These are phyloP conservation scores for Gadopsis bispinosus DNA, from an alignment of 2,797 vertebrate genomes.

Conservation along the genomic window DNA sequence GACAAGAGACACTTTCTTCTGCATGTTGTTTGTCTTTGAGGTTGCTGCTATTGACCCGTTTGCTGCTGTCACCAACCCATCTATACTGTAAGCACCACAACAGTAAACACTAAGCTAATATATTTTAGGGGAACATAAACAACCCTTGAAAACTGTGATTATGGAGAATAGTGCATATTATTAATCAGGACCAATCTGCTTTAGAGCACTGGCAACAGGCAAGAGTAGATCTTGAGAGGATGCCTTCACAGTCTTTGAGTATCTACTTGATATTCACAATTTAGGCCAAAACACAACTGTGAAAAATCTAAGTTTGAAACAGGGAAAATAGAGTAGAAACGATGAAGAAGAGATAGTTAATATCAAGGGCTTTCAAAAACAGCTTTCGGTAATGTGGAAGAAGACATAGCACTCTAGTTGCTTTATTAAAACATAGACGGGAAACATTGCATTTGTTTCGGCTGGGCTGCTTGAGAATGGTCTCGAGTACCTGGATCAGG, in stretches of 20 bases:
- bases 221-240: slow-evolving; percentile 32
- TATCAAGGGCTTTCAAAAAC: slow-evolving; percentile 53
- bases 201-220: slow-evolving; percentile 48
- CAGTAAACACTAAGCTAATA: slow-evolving; percentile 63
- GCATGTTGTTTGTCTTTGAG: slow-evolving; percentile 45
- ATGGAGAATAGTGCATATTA: slow-evolving; percentile 51
- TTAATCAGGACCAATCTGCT: slow-evolving; percentile 58
- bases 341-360: slow-evolving; percentile 33
- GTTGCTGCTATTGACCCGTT: slow-evolving; percentile 30
- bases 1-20: slow-evolving; percentile 37
- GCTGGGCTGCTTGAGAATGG: slow-evolving; percentile 44
- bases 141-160: slow-evolving; percentile 63
- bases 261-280: slow-evolving; percentile 15
- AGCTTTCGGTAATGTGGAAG: slow-evolving; percentile 50
- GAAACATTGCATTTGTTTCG: slow-evolving; percentile 79
- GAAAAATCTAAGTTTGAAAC: slow-evolving; percentile 16
- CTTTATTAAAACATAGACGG: slow-evolving; percentile 59
- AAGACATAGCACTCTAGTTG: slow-evolving; percentile 46
- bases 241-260: slow-evolving; percentile 25
- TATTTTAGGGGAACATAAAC: slow-evolving; percentile 43
- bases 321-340: slow-evolving; percentile 8
- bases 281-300: background rate
- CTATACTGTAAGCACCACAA: slow-evolving; percentile 2
- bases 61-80: slow-evolving; percentile 41
- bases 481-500: slow-evolving; percentile 55